Evolutionary conservation across 2,113 vertebrate genomes (phyloP).

Genomic region (Embiotoca jacksoni): DNA sequence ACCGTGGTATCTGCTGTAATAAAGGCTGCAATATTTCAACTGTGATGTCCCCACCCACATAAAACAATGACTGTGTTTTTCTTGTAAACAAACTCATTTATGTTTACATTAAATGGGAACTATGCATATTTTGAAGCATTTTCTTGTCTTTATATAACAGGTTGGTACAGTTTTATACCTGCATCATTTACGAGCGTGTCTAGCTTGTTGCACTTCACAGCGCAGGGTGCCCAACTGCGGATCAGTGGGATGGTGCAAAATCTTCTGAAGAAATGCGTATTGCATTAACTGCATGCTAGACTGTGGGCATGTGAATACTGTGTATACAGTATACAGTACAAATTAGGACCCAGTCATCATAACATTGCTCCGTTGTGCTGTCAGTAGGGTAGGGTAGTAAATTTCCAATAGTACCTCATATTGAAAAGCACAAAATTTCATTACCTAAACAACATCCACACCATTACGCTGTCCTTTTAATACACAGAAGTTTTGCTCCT

Average conservation of each 20-base stretch:
- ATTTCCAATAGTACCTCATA: no score
- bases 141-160: no score
- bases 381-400: neutral
- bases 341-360: no score
- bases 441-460: no score
- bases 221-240: neutral
- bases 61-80: neutral
- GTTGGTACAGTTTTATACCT: neutral
- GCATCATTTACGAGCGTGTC: constrained; percentile 4
- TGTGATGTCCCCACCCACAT: constrained; percentile 1
- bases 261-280: neutral
- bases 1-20: neutral
- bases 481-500: no score
- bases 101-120: no score
- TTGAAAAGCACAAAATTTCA: no score
- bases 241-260: neutral
- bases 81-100: neutral
- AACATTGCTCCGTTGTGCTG: neutral
- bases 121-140: no score
- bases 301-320: no score
- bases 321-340: neutral
- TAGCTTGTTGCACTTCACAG: neutral
- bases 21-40: constrained; percentile 34
- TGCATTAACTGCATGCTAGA: neutral
- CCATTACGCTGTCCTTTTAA: no score